phyloP scores from a whole-genome alignment of 2,797 vertebrate genomes.

The Amblyopsis hoosieri region DNA sequence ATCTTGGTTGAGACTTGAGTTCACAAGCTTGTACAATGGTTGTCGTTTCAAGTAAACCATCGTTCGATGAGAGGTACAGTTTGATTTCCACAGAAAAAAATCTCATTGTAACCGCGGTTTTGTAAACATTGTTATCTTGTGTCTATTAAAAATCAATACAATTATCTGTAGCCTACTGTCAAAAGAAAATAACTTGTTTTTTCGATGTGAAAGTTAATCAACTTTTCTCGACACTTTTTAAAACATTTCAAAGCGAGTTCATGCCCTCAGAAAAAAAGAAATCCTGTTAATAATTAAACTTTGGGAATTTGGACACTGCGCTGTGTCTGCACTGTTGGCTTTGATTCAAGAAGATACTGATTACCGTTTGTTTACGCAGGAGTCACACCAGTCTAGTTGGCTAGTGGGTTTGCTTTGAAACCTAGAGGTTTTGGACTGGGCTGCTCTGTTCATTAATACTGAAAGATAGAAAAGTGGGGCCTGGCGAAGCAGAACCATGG shows the following conservation, averaged over 20 bases:
- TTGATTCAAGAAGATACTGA: constrained; percentile 28
- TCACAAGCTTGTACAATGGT: constrained; percentile 24
- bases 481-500: constrained; percentile 48
- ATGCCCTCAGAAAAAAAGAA: constrained; percentile 8
- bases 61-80: constrained; percentile 48
- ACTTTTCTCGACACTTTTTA: not conserved
- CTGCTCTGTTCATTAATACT: constrained; percentile 10
- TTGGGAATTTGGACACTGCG: constrained; percentile 32
- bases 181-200: too few species aligned
- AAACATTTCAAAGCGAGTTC: not conserved
- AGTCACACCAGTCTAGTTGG: constrained; percentile 30
- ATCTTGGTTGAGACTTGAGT: not conserved
- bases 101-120: not conserved
- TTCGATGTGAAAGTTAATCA: not conserved
- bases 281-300: constrained; percentile 68
- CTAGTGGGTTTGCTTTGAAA: constrained; percentile 45
- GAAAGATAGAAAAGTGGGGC: constrained; percentile 25
- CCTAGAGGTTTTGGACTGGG: constrained; percentile 16
- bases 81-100: not conserved
- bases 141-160: too few species aligned
- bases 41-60: constrained; percentile 12
- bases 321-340: constrained; percentile 14
- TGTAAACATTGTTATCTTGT: too few species aligned
- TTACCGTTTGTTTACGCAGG: constrained; percentile 47
- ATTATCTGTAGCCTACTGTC: too few species aligned